These are phyloP conservation scores for Drymonia ruficornis DNA, from an alignment of 2,888 invertebrate genomes.

Conservation along the genomic window DNA sequence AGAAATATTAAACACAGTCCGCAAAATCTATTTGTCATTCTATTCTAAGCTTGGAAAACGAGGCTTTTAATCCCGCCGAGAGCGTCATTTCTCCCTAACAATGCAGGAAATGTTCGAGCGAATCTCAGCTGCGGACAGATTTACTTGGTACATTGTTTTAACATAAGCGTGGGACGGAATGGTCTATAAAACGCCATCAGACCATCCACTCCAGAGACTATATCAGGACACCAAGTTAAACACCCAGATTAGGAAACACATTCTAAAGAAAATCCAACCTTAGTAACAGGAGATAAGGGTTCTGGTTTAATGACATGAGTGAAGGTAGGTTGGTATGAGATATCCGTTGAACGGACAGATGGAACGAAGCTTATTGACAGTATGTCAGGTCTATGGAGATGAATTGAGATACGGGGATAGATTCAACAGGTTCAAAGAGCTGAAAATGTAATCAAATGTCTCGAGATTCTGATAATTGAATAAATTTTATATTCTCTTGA, in stretches of 20 bases:
- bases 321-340: slow-evolving; percentile 9
- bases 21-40: neutral
- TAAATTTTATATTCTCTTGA: neutral
- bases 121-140: slow-evolving; percentile 25
- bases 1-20: neutral
- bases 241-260: neutral
- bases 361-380: slow-evolving; percentile 36
- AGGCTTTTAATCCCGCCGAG: slow-evolving; percentile 1
- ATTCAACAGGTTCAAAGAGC: slow-evolving; percentile 3
- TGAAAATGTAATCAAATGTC: neutral
- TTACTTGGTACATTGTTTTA: slow-evolving; percentile 35
- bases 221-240: slow-evolving; percentile 18
- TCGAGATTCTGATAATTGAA: neutral
- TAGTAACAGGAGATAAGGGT: neutral
- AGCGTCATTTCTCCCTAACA: slow-evolving; percentile 2
- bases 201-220: slow-evolving; percentile 32
- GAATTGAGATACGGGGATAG: slow-evolving; percentile 27
- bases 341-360: slow-evolving; percentile 26
- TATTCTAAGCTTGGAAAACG: neutral
- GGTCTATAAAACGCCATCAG: slow-evolving; percentile 34
- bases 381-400: slow-evolving; percentile 32
- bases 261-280: slow-evolving; percentile 11
- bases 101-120: slow-evolving; percentile 23
- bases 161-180: slow-evolving; percentile 40
- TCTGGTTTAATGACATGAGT: neutral